Evolutionary conservation across 2,888 invertebrate species (phyloP).

Genomic region (Phytoseiulus persimilis): DNA sequence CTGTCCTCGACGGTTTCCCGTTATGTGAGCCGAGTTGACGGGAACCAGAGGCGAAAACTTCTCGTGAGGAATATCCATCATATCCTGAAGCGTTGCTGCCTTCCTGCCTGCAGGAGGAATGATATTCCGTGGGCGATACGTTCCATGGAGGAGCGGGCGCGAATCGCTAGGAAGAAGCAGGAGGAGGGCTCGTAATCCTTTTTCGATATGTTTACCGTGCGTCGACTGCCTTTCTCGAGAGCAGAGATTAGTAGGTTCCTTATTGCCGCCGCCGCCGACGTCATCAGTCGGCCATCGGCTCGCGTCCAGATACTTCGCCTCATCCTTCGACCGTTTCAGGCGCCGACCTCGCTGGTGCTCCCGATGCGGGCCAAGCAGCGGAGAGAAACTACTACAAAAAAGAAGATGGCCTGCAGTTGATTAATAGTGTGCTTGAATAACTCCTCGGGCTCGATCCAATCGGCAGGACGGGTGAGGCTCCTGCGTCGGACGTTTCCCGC

Average conservation of each 20-base stretch:
- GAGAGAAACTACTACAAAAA: neutral
- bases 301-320: neutral
- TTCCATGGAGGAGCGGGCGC: neutral
- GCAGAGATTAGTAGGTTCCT: neutral
- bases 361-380: neutral
- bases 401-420: neutral
- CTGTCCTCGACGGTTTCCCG: no score
- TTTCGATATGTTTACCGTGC: neutral
- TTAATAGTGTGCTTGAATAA: neutral
- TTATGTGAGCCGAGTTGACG: no score
- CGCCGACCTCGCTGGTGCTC: neutral
- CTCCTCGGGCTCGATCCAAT: neutral
- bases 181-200: neutral
- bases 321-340: no score
- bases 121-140: neutral
- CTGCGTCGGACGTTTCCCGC: neutral
- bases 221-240: neutral
- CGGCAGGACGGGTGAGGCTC: neutral
- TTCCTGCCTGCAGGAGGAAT: neutral
- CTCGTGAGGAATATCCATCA: neutral
- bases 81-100: neutral
- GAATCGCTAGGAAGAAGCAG: neutral
- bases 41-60: neutral
- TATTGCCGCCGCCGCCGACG: neutral
- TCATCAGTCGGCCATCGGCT: neutral